Base-by-base conservation (phyloP, 1,140 invertebrate species). In the Danaus melanippus region DNA sequence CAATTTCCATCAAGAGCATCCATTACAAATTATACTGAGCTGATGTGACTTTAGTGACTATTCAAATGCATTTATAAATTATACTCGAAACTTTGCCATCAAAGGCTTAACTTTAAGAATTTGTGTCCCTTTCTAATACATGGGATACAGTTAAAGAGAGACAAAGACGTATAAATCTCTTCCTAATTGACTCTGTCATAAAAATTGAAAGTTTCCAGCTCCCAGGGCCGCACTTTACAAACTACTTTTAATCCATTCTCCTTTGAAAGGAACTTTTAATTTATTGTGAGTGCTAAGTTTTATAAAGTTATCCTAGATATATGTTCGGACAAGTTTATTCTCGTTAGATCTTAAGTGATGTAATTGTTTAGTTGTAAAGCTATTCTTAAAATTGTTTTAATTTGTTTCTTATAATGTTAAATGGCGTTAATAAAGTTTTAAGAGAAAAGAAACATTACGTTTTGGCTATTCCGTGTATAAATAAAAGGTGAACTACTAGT, bases 201-300 rank as follows among this genome's bases (percentile, higher is more conserved):
- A 85, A 86, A 85, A 85, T 84, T 84, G 79, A 82, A 86, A 86
- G 79, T 84, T 83, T 81, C 65, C 68, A 71, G 71, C 68, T 78
- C 62, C 68, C 72, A 69, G 71, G 69, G 72, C 73, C 69, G 62
- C 69, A 74, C 72, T 75, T 72, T 65, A 59, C 70, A 55, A 76
- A 86, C 73, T 86, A 86, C 79, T 81, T 84, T 86, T 83, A 86
- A 86, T 84, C 81, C 81, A 84, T 83, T 84, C 79, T 76, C 69
- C 61, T 79, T 81, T 71, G 71, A 75, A 84, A 73, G 77, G 74
- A 82, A 79, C 69, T 82, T 81, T 70, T 84, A 86, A 86, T 86
- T 84, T 84, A 86, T 82, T 77, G 77, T 72, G 74, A 86, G 84
- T 86, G 84, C 79, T 75, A 86, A 86, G 84, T 86, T 86, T 66